phyloP scores from a whole-genome alignment of 2,113 vertebrate genomes.

The Microtus richardsoni region DNA sequence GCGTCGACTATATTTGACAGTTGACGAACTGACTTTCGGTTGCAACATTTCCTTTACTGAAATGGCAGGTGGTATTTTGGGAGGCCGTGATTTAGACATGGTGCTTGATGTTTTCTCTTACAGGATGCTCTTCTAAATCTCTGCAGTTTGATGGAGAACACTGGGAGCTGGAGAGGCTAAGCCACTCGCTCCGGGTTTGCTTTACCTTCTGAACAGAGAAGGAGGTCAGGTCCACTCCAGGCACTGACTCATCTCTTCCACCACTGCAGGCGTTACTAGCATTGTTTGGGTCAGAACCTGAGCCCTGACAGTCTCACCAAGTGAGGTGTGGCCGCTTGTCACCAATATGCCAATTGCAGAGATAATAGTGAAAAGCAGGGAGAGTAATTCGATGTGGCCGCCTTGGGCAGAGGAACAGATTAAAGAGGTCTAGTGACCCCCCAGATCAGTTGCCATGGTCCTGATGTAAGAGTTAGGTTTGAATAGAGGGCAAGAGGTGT shows the following conservation, averaged over 20 bases:
- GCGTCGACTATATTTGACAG: neutral
- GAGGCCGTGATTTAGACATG: neutral
- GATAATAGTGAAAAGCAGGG: neutral
- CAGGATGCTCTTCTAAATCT: neutral
- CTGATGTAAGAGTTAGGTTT: neutral
- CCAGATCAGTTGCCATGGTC: neutral
- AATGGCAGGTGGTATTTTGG: neutral
- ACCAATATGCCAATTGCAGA: neutral
- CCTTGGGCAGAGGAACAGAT: neutral
- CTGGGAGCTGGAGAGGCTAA: neutral
- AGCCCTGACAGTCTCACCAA: neutral
- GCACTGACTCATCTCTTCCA: neutral
- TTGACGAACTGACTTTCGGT: neutral
- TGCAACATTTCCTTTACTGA: neutral
- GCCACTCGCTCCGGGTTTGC: neutral
- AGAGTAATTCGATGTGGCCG: neutral
- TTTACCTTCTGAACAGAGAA: neutral
- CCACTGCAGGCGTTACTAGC: neutral
- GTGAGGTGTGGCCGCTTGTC: too few species aligned
- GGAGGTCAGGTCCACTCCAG: neutral
- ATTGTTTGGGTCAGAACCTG: neutral
- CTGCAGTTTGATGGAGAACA: too few species aligned
- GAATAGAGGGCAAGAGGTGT: neutral
- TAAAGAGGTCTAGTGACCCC: neutral
- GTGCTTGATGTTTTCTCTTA: neutral